A percentile compares a stretch with the other conserved stretches of the same genome.
Evolutionary conservation across 2,888 invertebrate species (phyloP).

Genomic region (Mythimna impura): DNA sequence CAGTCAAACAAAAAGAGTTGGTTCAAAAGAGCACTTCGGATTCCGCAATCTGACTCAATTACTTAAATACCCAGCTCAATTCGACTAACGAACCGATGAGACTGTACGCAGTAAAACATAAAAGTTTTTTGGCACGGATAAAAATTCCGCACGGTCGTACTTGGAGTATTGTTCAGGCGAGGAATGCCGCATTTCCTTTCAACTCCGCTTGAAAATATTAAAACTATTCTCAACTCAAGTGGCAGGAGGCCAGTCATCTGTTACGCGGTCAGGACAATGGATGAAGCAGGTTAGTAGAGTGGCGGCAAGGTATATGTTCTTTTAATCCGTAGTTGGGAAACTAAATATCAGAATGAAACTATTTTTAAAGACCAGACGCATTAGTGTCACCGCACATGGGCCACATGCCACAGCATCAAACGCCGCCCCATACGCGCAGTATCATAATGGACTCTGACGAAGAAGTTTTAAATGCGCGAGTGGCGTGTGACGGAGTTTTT

Average conservation of each 20-base stretch:
- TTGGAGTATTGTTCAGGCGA: slow-evolving; percentile 52
- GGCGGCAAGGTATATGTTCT: not conserved
- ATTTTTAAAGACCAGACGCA: too few relatives aligned
- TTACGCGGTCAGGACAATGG: slow-evolving; percentile 36
- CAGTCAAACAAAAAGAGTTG: slow-evolving; percentile 55
- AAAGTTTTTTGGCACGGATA: slow-evolving; percentile 77
- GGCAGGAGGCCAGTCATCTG: slow-evolving; percentile 57
- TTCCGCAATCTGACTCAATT: slow-evolving; percentile 77
- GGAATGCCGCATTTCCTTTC: slow-evolving; percentile 63
- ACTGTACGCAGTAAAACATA: slow-evolving; percentile 65
- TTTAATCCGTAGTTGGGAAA: not conserved
- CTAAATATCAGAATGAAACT: not conserved
- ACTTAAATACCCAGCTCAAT: slow-evolving; percentile 74
- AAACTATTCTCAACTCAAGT: slow-evolving; percentile 62
- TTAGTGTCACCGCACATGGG: too few relatives aligned
- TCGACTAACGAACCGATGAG: slow-evolving; percentile 73
- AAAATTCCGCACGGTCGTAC: slow-evolving; percentile 60
- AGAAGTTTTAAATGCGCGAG: too few relatives aligned
- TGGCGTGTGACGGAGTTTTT: too few relatives aligned
- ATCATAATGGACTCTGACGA: too few relatives aligned
- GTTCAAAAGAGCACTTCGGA: slow-evolving; percentile 65
- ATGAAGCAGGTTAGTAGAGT: slow-evolving; percentile 30
- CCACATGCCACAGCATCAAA: too few relatives aligned
- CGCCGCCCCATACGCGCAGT: too few relatives aligned
- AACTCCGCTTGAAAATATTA: slow-evolving; percentile 57